Conservation (phyloP, 1,140 invertebrate genomes). For the Polypedilum vanderplanki region DNA sequence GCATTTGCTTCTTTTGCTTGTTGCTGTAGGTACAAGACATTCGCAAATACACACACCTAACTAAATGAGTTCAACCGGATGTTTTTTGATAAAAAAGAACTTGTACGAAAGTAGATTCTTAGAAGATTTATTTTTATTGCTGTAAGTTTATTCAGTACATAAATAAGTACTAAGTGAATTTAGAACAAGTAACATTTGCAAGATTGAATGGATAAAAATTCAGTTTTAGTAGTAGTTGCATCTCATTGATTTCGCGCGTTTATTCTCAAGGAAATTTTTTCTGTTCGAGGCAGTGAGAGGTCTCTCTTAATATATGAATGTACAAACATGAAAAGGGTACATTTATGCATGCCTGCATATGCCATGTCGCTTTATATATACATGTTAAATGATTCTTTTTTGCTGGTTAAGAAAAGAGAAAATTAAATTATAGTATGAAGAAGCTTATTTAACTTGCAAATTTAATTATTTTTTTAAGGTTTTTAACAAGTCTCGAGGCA, state of each 20-base stretch:
- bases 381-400: not conserved
- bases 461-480: constrained; percentile 9
- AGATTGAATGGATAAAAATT: no score
- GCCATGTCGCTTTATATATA: constrained; percentile 7
- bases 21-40: no score
- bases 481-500: no score
- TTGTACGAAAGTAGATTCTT: constrained; percentile 1
- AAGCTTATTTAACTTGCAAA: not conserved
- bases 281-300: not conserved
- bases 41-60: not conserved
- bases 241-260: not conserved
- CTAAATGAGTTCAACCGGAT: constrained; percentile 2
- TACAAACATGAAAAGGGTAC: not conserved
- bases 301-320: not conserved
- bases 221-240: not conserved
- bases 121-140: constrained; percentile 6
- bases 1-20: no score
- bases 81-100: not conserved
- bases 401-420: not conserved
- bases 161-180: not conserved
- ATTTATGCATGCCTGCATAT: constrained; percentile 6
- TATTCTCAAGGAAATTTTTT: not conserved
- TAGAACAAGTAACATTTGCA: not conserved
- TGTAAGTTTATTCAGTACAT: not conserved
- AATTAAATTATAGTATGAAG: constrained; percentile 6